Conservation (phyloP, 2,888 invertebrate genomes). For the Crematogaster levior region DNA sequence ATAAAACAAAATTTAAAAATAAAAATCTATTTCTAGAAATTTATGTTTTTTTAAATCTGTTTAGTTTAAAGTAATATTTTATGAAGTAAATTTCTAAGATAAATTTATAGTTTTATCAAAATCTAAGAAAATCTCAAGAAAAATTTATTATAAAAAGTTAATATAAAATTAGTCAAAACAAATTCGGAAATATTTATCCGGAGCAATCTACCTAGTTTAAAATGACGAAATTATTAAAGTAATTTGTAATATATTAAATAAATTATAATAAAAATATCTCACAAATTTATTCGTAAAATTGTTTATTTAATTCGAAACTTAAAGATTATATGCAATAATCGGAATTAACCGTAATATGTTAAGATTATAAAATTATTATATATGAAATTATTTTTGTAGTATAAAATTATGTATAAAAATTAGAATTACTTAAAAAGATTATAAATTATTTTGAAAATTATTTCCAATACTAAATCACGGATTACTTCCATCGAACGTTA, state of each 20-base stretch:
- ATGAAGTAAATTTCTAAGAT: constrained; percentile 14
- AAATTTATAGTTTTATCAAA: constrained; percentile 33
- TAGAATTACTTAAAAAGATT: constrained; percentile 31
- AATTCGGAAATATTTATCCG: constrained; percentile 30
- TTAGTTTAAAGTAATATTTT: constrained; percentile 13
- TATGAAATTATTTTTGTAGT: constrained; percentile 48
- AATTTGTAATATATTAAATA: constrained; percentile 48
- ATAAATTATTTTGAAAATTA: constrained; percentile 35
- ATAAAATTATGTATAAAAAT: constrained; percentile 37
- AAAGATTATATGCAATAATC: constrained; percentile 42
- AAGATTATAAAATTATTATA: constrained; percentile 37
- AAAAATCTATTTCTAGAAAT: constrained; percentile 1
- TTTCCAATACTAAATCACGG: constrained; percentile 26
- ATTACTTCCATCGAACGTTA: constrained; percentile 30
- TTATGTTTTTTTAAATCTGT: not conserved
- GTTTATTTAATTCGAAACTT: constrained; percentile 35
- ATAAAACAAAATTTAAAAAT: not conserved
- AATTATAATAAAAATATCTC: constrained; percentile 41
- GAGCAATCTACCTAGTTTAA: constrained; percentile 24
- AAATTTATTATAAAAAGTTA: constrained; percentile 19
- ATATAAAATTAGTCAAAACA: constrained; percentile 27
- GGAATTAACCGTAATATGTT: constrained; percentile 49
- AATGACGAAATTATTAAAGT: constrained; percentile 43
- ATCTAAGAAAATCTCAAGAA: not conserved
- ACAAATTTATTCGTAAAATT: constrained; percentile 29